Evolutionary conservation across 2,888 invertebrate genomes (phyloP), one percentile per base, ranked within the genome.

Genomic region (Aricia artaxerxes): DNA sequence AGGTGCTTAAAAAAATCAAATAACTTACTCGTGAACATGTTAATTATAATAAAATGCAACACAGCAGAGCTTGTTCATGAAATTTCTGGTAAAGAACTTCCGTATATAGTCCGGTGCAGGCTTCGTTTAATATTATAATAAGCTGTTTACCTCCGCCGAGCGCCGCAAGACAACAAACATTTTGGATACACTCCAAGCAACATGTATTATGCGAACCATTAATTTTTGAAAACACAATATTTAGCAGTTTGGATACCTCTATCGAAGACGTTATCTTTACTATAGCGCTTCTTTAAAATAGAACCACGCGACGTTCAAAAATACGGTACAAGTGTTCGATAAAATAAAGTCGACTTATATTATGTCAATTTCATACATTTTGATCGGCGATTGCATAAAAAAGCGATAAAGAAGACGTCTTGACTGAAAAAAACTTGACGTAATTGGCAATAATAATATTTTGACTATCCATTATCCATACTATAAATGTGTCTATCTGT

Each of bases 91-190:
- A 35, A 38, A 38, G 69, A 69, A 69, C 69, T 69, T 69, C 35
- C 69, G 69, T 4, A 16, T 35, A 69, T 31, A 38, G 69, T 69
- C 69, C 69, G 69, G 69, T 69, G 69, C 69, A 69, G 69, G 35
- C 69, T 69, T 69, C 35, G 69, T 69, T 69, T 69, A 69, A 38
- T 69, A 69, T 69, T 69, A 69, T 69, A 69, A 69, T 69, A 69
- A 69, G 69, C 69, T 69, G 69, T 69, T 69, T 69, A 69, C 69
- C 35, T 69, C 35, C 16, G 35, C 69, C 61, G 24, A n/a, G 61
- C 61, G 13, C 69, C 31, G n/a, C 69, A 69, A 69, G 35, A 69
- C 69, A 69, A 38, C 69, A 69, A 69, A 69, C 69, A 69, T 13
- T 69, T 69, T 69, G 69, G 69, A 69, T 69, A 24, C 35, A 69